Evolutionary conservation across 1,140 invertebrate genomes (phyloP).

Genomic region (Adoxophyes honmai): DNA sequence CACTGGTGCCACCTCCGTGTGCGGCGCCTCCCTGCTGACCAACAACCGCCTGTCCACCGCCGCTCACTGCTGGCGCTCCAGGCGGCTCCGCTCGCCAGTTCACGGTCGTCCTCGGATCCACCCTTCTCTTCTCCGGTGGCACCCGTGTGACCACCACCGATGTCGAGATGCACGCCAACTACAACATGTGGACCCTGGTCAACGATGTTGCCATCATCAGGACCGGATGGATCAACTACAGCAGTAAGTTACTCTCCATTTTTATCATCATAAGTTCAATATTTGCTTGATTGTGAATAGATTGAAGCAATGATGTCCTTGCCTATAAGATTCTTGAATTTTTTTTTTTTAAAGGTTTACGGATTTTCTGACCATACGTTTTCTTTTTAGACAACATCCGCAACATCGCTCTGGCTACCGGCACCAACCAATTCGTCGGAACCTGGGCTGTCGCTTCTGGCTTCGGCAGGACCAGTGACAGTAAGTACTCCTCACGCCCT

Average conservation of each 20-base stretch:
- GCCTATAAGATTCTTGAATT: not conserved
- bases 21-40: conserved; percentile 32
- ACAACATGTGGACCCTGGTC: conserved; percentile 1
- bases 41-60: conserved; percentile 34
- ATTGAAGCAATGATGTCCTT: too few relatives aligned
- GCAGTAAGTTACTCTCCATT: too few relatives aligned
- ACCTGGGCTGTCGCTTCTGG: conserved; percentile 18
- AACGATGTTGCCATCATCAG: conserved; percentile 8
- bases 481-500: conserved; percentile 2
- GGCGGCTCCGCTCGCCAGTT: conserved; percentile 19
- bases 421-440: conserved; percentile 14
- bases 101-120: too few relatives aligned
- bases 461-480: conserved; percentile 18
- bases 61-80: conserved; percentile 35
- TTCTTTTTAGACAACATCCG: too few relatives aligned
- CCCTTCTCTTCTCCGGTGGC: too few relatives aligned
- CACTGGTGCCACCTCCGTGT: conserved; percentile 25
- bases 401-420: conserved; percentile 5
- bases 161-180: too few relatives aligned
- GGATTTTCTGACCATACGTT: too few relatives aligned
- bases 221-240: too few relatives aligned
- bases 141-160: too few relatives aligned
- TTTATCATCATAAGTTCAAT: too few relatives aligned
- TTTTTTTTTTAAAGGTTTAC: not conserved
- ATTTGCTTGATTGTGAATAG: too few relatives aligned